Base-by-base conservation (phyloP, 1,140 invertebrate genomes). In the Lethocerus indicus region DNA sequence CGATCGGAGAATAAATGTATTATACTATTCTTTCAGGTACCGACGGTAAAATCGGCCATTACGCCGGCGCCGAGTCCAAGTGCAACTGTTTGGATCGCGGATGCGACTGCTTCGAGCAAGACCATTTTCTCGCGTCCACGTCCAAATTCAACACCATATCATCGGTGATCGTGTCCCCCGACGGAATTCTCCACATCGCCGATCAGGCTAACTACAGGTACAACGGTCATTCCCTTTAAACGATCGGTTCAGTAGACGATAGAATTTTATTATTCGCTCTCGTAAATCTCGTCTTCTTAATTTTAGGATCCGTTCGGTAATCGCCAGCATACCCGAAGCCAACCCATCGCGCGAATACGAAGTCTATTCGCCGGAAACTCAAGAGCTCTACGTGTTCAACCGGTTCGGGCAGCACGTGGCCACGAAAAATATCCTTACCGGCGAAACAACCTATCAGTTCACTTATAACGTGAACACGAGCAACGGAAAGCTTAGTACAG, bases 381-480 rank as follows among this genome's bases (percentile, higher is more conserved):
- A 95, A 64, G 90, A 96, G 66, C 81, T 91, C 40, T 96, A 94
- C 60, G 79, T 94, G 12, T 97, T 97, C 64, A 96, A 96, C 60
- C 71, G 89, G 56, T 94, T 94, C 60, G 93, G 92, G 0, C 90
- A 95, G 63, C 92, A 96, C 58, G 78, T 89, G 2, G 78, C 82
- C 27, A 96, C 92, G 0, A 83, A 82, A 52, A 93, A 94, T 61
- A 91, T 95, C 50, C 67, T 94, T 2, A 96, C 90, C 0, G 86
- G 87, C 0, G 86, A 91, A 63, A 87, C 80, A 1, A 81, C 86
- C 48, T 96, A 94, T 61, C 75, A 83, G 1, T 97, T 96, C 60
- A 83, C 87, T 0, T 96, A 97, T 64, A 95, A 91, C 56, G 89
- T 95, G 0, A 94, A 94, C 60, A 95, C 91, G 0, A 93, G 87